Conservation (phyloP, 2,797 vertebrate species). For the Carapus acus region DNA sequence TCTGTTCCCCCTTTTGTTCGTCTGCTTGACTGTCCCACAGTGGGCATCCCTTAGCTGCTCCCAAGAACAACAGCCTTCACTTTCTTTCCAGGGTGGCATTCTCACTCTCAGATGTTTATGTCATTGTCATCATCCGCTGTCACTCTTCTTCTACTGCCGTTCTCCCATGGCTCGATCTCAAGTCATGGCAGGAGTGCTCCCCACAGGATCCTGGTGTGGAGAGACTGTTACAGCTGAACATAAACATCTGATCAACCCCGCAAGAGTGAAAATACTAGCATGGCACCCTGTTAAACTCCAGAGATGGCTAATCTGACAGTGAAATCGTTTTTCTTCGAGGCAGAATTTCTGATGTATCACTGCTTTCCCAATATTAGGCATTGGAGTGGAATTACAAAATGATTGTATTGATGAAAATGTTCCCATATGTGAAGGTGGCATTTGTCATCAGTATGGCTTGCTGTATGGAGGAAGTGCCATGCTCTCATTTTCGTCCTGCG, state of each 20-base stretch:
- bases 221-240: slow-evolving; percentile 54
- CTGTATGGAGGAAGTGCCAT: slow-evolving; percentile 38
- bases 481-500: slow-evolving; percentile 58
- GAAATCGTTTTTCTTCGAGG: neutral
- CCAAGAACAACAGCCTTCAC: slow-evolving; percentile 67
- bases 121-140: slow-evolving; percentile 52
- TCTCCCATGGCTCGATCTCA: slow-evolving; percentile 49
- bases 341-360: slow-evolving; percentile 1
- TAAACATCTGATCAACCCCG: slow-evolving; percentile 74
- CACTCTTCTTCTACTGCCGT: slow-evolving; percentile 49
- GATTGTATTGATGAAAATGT: neutral
- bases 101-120: slow-evolving; percentile 79
- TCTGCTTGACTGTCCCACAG: slow-evolving; percentile 69
- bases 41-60: slow-evolving; percentile 68
- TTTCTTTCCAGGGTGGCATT: slow-evolving; percentile 71
- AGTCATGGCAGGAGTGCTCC: slow-evolving; percentile 52
- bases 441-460: slow-evolving; percentile 35
- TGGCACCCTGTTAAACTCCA: slow-evolving; percentile 56
- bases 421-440: slow-evolving; percentile 10
- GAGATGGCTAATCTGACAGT: slow-evolving; percentile 2
- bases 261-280: slow-evolving; percentile 74
- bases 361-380: slow-evolving; percentile 16
- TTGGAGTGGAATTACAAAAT: slow-evolving; percentile 15
- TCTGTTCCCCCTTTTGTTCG: slow-evolving; percentile 50
- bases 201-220: slow-evolving; percentile 60